phyloP scores from a whole-genome alignment of 2,888 invertebrate species.

The Andrena marginata region DNA sequence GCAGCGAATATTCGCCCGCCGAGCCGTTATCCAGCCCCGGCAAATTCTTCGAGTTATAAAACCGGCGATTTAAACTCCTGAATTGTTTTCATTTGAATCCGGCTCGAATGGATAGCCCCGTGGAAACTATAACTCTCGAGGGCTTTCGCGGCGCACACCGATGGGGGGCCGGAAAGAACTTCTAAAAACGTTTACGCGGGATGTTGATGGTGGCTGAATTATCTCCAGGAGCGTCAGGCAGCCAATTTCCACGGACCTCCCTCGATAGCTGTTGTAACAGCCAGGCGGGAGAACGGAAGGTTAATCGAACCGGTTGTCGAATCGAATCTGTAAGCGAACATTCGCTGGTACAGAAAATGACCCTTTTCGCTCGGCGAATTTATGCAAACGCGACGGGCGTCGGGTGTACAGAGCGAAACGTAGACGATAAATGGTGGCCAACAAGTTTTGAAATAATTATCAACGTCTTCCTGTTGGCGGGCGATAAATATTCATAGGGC shows the following conservation, averaged over 20 bases:
- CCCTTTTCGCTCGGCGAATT: not conserved
- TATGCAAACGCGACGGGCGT: not conserved
- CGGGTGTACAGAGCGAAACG: conserved; percentile 7
- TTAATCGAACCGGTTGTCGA: not conserved
- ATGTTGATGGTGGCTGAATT: conserved; percentile 16
- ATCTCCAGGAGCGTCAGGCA: not conserved
- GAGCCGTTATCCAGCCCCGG: conserved; percentile 11
- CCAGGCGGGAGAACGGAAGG: not conserved
- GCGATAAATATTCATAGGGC: conserved; percentile 69
- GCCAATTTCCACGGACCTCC: not conserved
- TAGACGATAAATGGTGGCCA: conserved; percentile 56
- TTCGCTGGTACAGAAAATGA: not conserved
- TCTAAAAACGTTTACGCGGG: conserved; percentile 9
- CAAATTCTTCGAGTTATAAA: conserved; percentile 37
- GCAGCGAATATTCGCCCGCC: conserved; percentile 57
- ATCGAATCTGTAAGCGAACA: not conserved
- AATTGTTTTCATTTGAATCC: conserved; percentile 4
- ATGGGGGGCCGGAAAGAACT: not conserved
- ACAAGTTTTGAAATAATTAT: conserved; percentile 66
- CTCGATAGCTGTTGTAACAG: not conserved
- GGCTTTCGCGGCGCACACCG: not conserved
- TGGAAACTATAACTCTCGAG: not conserved
- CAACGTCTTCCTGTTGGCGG: conserved; percentile 40
- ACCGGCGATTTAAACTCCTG: conserved; percentile 22
- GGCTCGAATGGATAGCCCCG: conserved; percentile 5